Conservation (phyloP, 2,113 vertebrate species). For the Syngnathus scovelli region DNA sequence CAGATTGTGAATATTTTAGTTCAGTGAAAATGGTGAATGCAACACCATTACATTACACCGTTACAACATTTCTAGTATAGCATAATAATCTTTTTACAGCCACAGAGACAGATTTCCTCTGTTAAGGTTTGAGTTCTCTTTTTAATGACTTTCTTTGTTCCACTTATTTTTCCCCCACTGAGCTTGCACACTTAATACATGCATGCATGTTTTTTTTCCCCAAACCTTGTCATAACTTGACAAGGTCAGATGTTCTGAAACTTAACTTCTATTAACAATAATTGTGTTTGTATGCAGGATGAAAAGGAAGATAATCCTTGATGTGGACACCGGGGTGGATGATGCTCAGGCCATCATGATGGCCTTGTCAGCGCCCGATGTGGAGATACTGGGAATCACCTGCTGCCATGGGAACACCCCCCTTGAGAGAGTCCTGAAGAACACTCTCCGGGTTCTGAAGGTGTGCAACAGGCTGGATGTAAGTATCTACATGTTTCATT, state of each 20-base stretch:
- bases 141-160: no score
- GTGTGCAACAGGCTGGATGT: constrained; percentile 61
- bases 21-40: neutral
- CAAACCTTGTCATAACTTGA: no score
- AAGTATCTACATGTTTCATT: neutral
- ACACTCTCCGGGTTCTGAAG: constrained; percentile 67
- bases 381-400: constrained; percentile 69
- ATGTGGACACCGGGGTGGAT: constrained; percentile 71
- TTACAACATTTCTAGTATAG: no score
- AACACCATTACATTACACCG: no score
- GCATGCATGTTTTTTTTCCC: no score
- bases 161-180: no score
- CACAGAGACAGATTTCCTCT: neutral
- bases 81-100: no score
- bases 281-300: constrained; percentile 16
- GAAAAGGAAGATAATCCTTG: constrained; percentile 62
- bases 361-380: constrained; percentile 51
- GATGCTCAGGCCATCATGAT: constrained; percentile 70
- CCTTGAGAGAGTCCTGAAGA: constrained; percentile 65
- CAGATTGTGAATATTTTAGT: neutral
- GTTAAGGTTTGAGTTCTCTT: no score
- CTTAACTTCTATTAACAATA: constrained; percentile 6
- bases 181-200: no score
- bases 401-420: constrained; percentile 65
- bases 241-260: no score